A percentile compares a stretch with the other conserved stretches of the same genome.
Evolutionary conservation across 2,797 vertebrate genomes (phyloP).

Genomic region (Graptemys geographica): DNA sequence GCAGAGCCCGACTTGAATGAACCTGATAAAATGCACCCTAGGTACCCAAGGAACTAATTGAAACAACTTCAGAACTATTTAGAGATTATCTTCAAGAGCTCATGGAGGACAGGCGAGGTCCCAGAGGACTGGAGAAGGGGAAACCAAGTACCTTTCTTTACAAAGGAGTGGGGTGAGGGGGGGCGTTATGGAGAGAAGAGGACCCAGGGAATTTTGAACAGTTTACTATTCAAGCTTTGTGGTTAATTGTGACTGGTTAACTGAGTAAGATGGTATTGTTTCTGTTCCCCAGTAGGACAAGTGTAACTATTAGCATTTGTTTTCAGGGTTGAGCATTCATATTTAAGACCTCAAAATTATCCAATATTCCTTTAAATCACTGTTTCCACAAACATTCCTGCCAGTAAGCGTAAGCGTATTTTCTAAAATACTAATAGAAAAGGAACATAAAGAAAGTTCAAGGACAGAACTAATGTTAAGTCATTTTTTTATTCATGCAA

Average conservation of each 20-base stretch:
- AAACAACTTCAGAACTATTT: too few species aligned
- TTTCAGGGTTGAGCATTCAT: not conserved
- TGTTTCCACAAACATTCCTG: not conserved
- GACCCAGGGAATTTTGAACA: not conserved
- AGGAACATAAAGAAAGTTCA: not conserved
- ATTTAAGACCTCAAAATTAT: not conserved
- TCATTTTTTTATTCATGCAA: slow-evolving; percentile 11
- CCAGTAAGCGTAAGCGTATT: not conserved
- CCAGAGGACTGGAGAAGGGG: too few species aligned
- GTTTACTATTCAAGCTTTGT: not conserved
- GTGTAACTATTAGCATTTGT: not conserved
- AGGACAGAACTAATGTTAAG: slow-evolving; percentile 10
- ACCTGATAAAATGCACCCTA: too few species aligned
- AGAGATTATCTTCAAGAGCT: too few species aligned
- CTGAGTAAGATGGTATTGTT: not conserved
- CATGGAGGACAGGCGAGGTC: too few species aligned
- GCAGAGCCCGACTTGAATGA: too few species aligned
- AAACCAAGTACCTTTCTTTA: too few species aligned
- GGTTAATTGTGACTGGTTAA: not conserved
- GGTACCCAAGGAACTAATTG: too few species aligned
- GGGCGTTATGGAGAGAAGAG: too few species aligned
- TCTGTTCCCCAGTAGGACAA: not conserved
- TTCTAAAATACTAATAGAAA: not conserved
- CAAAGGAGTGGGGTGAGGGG: too few species aligned
- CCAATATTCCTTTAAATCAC: not conserved